Conservation (phyloP, 2,113 vertebrate species). For the Toxotes chatareus region DNA sequence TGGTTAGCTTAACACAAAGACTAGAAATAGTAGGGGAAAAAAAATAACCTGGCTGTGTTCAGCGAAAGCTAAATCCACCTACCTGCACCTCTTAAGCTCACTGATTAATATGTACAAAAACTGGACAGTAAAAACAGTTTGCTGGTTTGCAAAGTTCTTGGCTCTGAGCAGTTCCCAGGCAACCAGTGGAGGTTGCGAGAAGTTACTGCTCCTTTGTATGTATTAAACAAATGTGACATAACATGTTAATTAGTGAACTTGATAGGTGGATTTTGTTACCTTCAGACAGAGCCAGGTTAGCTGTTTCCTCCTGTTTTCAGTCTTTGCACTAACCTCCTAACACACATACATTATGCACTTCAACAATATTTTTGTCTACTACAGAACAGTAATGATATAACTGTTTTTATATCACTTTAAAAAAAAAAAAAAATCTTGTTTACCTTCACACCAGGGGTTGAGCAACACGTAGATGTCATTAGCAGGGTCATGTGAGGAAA, state of each 20-base stretch:
- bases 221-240: background rate
- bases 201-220: background rate
- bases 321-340: background rate
- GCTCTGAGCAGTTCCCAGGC: background rate
- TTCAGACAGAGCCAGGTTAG: too few species aligned
- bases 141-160: background rate
- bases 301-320: background rate
- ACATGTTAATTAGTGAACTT: too few species aligned
- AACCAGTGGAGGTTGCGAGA: background rate
- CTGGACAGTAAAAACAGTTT: background rate
- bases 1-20: background rate
- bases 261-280: too few species aligned
- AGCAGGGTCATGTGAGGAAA: conserved; percentile 76
- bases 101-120: background rate
- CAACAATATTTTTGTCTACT: too few species aligned
- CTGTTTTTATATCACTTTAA: too few species aligned
- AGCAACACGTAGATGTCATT: conserved; percentile 90
- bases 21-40: background rate
- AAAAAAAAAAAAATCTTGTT: conserved; percentile 26
- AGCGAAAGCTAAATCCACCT: background rate
- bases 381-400: background rate
- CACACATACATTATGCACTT: too few species aligned
- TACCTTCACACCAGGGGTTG: conserved; percentile 94
- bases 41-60: background rate
- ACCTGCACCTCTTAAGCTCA: background rate